phyloP scores from a whole-genome alignment of 1,140 invertebrate species.

The Stenopsyche tienmushanensis region DNA sequence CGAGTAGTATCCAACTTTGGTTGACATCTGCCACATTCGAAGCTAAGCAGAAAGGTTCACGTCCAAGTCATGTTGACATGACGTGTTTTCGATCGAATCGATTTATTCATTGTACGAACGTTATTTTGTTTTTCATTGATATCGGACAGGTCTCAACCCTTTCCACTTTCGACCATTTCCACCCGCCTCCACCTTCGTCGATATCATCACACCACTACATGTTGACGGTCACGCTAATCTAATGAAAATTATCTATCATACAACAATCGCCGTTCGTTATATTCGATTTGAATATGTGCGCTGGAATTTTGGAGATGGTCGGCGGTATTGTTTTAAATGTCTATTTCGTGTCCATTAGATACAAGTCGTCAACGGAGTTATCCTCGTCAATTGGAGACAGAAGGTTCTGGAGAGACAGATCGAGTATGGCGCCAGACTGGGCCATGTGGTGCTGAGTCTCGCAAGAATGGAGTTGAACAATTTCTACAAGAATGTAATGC shows the following conservation, averaged over 20 bases:
- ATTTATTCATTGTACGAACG: conserved; percentile 5
- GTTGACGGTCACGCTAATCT: not conserved
- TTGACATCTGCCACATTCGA: too few species aligned
- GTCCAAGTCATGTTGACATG: too few species aligned
- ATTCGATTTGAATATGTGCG: not conserved
- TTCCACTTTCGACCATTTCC: not conserved
- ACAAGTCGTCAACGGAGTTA: conserved; percentile 80
- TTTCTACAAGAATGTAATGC: conserved; percentile 86
- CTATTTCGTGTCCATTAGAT: conserved; percentile 62
- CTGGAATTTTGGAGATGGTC: not conserved
- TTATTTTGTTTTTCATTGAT: conserved; percentile 21
- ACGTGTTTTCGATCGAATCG: conserved; percentile 18
- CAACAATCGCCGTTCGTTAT: not conserved
- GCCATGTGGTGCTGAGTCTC: conserved; percentile 80
- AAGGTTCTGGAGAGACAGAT: conserved; percentile 83
- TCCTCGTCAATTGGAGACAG: conserved; percentile 83
- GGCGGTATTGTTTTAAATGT: not conserved
- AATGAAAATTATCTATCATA: not conserved
- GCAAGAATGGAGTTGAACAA: conserved; percentile 85
- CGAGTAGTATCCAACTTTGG: too few species aligned
- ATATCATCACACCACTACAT: not conserved
- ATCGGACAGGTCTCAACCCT: not conserved
- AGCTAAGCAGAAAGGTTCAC: too few species aligned
- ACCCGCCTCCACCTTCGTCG: not conserved
- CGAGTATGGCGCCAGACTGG: conserved; percentile 83